Base-by-base conservation (phyloP, 2,113 vertebrate genomes). In the Hyla sarda region DNA sequence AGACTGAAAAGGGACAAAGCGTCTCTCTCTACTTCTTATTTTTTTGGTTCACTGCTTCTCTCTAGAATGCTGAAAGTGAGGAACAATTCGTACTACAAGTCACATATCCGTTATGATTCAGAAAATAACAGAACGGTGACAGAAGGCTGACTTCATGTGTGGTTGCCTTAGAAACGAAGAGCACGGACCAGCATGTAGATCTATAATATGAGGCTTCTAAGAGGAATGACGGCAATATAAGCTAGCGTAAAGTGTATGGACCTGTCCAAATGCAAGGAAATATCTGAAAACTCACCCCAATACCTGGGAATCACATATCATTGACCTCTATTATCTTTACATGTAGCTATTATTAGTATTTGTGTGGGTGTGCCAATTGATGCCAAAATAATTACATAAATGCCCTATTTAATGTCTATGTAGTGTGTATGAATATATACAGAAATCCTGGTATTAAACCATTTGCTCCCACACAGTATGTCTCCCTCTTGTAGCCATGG, bases 81-180 rank as follows among this genome's bases (percentile, higher is more conserved):
- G 37, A 50, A 34, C 54, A 3, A 79, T 80, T 72, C 47, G 32
- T 77, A 73, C 76, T 45, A 71, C 69, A 81, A 86, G 48, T 73
- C 67, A 86, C 78, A 81, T 71, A 72, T 47, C 67, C 41, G 74
- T 80, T 82, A 82, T 74, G 50, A 79, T 80, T 80, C 82, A 78
- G 34, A 56, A 56, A 58, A 58, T 45, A 77, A 23, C 37, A 60
- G 58, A 30, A 78, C 6, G 45, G 45, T 47, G 32, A 16, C 37
- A 67, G 47, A 71, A 76, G 60, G 17, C 28, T 25, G n/a, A 3
- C 8, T 37, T n/a, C 19, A 45, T 45, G 54, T 62, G 67, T 73
- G 41, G 85, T 82, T 81, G n/a, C 67, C 78, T 23, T 73, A 25
- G 52, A 19, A 60, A 80, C 48, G 14, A 1, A 65, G 17, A 80